Conservation (phyloP, 2,888 invertebrate species). For the Acleris cristana region DNA sequence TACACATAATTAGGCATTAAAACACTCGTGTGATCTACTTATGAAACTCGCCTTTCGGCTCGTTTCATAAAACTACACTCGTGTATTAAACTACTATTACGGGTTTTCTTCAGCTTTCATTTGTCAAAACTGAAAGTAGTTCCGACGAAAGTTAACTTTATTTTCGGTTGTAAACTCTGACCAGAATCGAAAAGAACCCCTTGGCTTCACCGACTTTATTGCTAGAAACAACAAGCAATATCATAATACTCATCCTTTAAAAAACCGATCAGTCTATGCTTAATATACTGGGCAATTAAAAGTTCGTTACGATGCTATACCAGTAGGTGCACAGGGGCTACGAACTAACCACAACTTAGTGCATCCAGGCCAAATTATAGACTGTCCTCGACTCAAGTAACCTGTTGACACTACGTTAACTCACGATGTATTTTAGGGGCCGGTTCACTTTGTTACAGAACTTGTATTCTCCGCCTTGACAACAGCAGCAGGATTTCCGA, state of each 20-base stretch:
- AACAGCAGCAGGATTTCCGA: constrained; percentile 50
- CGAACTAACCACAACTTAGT: constrained; percentile 66
- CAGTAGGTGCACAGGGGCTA: constrained; percentile 67
- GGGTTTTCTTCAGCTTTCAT: too few relatives aligned
- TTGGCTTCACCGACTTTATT: too few relatives aligned
- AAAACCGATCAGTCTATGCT: constrained; percentile 61
- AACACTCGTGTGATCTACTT: too few relatives aligned
- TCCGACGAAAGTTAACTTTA: too few relatives aligned
- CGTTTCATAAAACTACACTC: too few relatives aligned
- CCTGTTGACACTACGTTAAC: constrained; percentile 76
- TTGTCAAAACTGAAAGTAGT: too few relatives aligned
- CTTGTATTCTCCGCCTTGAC: constrained; percentile 48
- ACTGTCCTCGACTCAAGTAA: constrained; percentile 78
- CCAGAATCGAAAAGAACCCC: too few relatives aligned
- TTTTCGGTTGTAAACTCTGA: too few relatives aligned
- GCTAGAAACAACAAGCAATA: neutral
- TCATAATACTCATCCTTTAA: constrained; percentile 40
- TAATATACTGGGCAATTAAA: constrained; percentile 73
- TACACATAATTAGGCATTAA: too few relatives aligned
- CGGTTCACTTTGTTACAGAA: constrained; percentile 63
- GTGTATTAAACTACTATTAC: too few relatives aligned
- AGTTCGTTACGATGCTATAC: constrained; percentile 63
- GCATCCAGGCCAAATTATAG: constrained; percentile 74
- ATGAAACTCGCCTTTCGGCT: too few relatives aligned
- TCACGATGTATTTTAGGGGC: constrained; percentile 63